Base-by-base conservation (phyloP, 2,113 vertebrate species). In the Trachemys scripta region DNA sequence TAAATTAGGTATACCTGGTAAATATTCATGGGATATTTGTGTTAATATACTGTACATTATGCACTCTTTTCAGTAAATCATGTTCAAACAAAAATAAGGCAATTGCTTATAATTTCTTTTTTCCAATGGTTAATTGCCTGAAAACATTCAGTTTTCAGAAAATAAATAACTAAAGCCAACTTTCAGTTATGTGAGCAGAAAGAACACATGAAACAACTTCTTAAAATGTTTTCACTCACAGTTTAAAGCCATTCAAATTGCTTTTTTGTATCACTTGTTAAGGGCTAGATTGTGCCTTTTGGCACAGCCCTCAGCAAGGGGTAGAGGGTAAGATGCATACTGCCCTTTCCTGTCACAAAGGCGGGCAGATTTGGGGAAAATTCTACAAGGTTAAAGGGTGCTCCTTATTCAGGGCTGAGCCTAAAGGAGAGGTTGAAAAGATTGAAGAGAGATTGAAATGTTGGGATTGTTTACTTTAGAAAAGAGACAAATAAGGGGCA, bases 11-110 rank as follows among this genome's bases (percentile, higher is more conserved):
- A 76, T 84, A 80, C 50, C 49, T 97, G 35, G 91, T 91, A 97
- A 96, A 97, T 97, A 97, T 96, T 97, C 95, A 96, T 93, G 76
- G 53, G 42, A 83, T 87, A 88, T 92, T 92, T 96, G 84, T 95
- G 82, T 90, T 97, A 95, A 92, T 85, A 82, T 90, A 86, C 6
- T 87, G 11, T 54, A 53, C 91, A 75, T 59, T 91, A 88, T 80
- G 85, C 47, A 8, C 88, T 91, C 57, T 94, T 94, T 72, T 95
- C 79, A 82, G 82, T 94, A 96, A 96, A 97, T 94, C 75, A 89
- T 65, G 81, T 90, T 96, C 84, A 93, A 89, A 96, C 29, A 94
- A 96, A 95, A 97, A 96, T 84, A 95, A 96, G 53, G 85, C 82
- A 96, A 87, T 90, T 95, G 84, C 53, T 94, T 90, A 94, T 93